Evolutionary conservation across 30 jellyfish, hydroid and myxozoan genomes (phyloP).

Genomic region (Cassiopea andromeda): DNA sequence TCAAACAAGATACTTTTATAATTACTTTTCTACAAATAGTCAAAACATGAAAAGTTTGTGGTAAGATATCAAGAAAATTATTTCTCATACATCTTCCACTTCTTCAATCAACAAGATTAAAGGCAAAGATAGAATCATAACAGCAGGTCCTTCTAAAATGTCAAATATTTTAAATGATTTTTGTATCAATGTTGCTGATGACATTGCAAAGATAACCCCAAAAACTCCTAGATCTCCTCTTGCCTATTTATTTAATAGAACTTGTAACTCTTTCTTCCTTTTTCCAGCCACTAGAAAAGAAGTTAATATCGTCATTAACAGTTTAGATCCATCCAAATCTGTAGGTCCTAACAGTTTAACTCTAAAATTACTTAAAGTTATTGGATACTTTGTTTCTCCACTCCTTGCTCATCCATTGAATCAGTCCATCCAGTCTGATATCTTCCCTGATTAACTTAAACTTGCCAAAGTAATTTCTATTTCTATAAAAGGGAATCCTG

Average conservation of each 20-base stretch:
- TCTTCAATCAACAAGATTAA: conserved; percentile 10
- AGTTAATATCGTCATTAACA: conserved; percentile 33
- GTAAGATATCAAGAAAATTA: not conserved
- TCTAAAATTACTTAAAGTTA: conserved; percentile 33
- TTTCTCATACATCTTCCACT: not conserved
- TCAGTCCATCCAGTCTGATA: conserved; percentile 34
- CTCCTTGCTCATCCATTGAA: conserved; percentile 28
- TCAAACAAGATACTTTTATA: not conserved
- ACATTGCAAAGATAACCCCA: conserved; percentile 31
- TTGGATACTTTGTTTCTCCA: conserved; percentile 24
- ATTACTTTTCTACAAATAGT: conserved; percentile 14
- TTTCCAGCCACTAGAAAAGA: conserved; percentile 45
- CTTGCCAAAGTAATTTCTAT: conserved; percentile 68
- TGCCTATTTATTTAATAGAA: conserved; percentile 13
- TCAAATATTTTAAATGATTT: conserved; percentile 57
- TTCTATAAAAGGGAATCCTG: conserved; percentile 57
- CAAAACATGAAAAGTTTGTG: conserved; percentile 27
- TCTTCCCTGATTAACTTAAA: conserved; percentile 44
- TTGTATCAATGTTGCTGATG: conserved; percentile 56
- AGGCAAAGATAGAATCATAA: conserved; percentile 19
- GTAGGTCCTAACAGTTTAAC: conserved; percentile 53
- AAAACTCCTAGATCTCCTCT: conserved; percentile 25
- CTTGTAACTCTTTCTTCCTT: conserved; percentile 23
- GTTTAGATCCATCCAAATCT: conserved; percentile 30
- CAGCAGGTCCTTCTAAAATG: conserved; percentile 34